Percentiles rank a stretch among this genome's conserved stretches.
These are phyloP conservation scores for Petaurus breviceps DNA, from an alignment of 2,113 vertebrate species.

Conservation along the genomic window DNA sequence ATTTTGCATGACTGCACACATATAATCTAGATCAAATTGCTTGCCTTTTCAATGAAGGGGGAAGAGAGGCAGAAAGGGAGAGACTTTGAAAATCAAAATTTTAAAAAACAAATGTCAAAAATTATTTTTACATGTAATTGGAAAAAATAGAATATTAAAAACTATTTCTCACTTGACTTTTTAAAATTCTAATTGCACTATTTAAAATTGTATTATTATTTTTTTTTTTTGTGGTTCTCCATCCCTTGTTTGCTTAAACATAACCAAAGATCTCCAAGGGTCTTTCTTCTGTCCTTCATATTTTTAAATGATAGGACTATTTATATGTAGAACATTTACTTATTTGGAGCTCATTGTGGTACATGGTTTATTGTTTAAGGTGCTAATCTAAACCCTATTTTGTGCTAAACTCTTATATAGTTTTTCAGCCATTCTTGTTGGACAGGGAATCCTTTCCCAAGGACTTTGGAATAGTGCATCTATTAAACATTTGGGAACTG, in stretches of 20 bases:
- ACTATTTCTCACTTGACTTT: neutral
- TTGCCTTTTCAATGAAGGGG: neutral
- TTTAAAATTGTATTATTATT: neutral
- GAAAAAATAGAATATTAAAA: neutral
- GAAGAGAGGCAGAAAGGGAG: neutral
- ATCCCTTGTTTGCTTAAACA: neutral
- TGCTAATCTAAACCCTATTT: no score
- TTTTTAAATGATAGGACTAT: no score
- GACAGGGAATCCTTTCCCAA: no score
- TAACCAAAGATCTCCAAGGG: neutral
- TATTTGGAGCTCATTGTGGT: no score
- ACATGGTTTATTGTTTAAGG: no score
- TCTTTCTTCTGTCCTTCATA: neutral
- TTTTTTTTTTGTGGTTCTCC: neutral
- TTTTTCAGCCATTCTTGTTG: no score
- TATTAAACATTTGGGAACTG: no score
- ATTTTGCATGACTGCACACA: no score
- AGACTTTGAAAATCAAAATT: neutral
- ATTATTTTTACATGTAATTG: neutral
- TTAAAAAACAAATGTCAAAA: neutral
- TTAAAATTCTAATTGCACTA: neutral
- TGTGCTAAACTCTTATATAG: no score
- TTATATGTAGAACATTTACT: no score
- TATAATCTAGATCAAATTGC: neutral
- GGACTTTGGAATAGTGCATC: no score